Evolutionary conservation across 2,888 invertebrate genomes (phyloP).

Genomic region (Spatulosminthurus flaviceps): DNA sequence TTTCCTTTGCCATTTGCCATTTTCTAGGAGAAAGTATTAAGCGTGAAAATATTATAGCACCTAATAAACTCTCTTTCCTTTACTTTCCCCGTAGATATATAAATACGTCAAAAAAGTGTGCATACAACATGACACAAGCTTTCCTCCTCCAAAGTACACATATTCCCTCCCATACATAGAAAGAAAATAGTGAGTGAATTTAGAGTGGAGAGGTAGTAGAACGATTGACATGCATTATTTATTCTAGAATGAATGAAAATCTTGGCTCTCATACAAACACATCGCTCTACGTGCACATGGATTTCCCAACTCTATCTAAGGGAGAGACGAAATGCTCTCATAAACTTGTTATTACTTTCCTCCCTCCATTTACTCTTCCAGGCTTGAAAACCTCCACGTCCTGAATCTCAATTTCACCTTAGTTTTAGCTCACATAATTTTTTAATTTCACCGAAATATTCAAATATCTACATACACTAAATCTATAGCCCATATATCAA

Average conservation of each 20-base stretch:
- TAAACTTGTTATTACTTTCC: neutral
- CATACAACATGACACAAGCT: no score
- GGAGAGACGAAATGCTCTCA: neutral
- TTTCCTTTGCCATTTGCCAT: conserved; percentile 18
- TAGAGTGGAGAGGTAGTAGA: neutral
- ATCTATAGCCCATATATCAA: neutral
- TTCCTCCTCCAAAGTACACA: no score
- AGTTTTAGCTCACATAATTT: no score
- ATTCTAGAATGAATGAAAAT: conserved; percentile 5
- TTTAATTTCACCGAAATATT: neutral
- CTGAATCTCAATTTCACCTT: no score
- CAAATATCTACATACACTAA: neutral
- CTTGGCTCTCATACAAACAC: neutral
- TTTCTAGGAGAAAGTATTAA: neutral
- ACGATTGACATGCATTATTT: conserved; percentile 14
- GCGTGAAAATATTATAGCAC: neutral
- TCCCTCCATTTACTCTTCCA: neutral
- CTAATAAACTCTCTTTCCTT: conserved; percentile 7
- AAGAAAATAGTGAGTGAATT: neutral
- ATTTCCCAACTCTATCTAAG: neutral
- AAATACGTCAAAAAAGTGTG: no score
- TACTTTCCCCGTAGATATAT: no score
- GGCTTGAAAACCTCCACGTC: no score
- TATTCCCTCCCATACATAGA: no score
- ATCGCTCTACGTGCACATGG: neutral